phyloP scores from a whole-genome alignment of 2,797 vertebrate species.

The Cyprinodon diabolis region DNA sequence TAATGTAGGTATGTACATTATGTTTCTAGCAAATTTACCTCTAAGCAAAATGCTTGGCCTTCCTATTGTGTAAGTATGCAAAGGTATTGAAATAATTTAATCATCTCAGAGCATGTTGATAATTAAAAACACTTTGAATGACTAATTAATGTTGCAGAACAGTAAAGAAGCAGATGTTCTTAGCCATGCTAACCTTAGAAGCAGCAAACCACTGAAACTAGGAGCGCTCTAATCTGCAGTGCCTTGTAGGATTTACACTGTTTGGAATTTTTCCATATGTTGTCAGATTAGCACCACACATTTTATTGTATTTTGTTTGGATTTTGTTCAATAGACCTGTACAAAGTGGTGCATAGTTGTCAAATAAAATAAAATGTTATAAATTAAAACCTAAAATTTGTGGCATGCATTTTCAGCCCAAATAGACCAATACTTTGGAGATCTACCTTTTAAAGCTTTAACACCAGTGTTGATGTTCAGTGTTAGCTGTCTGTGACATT shows the following conservation, averaged over 20 bases:
- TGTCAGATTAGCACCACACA: too few species aligned
- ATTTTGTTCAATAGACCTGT: background rate
- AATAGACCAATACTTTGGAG: too few species aligned
- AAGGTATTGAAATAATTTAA: background rate
- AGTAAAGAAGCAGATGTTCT: conserved; percentile 39
- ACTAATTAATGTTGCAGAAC: conserved; percentile 22
- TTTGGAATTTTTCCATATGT: background rate
- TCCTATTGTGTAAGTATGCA: background rate
- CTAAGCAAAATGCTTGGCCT: background rate
- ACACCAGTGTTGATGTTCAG: too few species aligned
- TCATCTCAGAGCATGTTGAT: conserved; percentile 2
- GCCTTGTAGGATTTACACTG: too few species aligned
- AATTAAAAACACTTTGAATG: conserved; percentile 16
- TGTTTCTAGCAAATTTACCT: background rate
- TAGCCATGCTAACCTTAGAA: conserved; percentile 33
- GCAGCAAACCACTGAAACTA: conserved; percentile 18
- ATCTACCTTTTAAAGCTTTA: too few species aligned
- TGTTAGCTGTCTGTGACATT: background rate
- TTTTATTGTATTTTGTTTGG: too few species aligned
- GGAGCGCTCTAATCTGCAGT: conserved; percentile 3
- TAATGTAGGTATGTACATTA: background rate
- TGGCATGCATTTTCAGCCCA: too few species aligned
- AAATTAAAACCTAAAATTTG: too few species aligned
- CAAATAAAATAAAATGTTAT: too few species aligned
- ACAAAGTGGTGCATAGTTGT: background rate